Percentiles rank a stretch among this genome's conserved stretches.
Evolutionary conservation across 2,113 vertebrate genomes (phyloP).

Genomic region (Emydocephalus ijimae): DNA sequence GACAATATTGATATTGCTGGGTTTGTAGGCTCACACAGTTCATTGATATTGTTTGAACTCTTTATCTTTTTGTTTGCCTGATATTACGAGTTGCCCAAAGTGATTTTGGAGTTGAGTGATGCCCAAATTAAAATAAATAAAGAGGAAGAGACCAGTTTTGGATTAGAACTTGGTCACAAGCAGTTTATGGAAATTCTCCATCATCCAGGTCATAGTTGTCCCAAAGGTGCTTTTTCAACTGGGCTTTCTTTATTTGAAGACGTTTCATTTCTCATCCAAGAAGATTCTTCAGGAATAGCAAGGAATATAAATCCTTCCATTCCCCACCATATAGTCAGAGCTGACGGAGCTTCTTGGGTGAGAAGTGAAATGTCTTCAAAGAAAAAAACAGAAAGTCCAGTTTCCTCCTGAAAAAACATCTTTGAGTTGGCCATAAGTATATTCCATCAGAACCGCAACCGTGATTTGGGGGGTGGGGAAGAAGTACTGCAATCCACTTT

Average conservation of each 20-base stretch:
- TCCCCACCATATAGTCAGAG: too few species aligned
- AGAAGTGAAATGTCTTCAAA: too few species aligned
- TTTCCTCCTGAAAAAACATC: too few species aligned
- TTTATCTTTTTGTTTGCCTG: neutral
- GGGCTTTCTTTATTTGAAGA: too few species aligned
- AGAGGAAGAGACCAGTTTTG: neutral
- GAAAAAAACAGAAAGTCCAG: too few species aligned
- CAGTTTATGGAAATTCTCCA: too few species aligned
- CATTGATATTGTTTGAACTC: neutral
- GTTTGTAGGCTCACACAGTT: neutral
- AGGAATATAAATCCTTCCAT: too few species aligned
- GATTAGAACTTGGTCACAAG: neutral
- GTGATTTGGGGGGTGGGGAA: neutral
- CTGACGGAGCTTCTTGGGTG: too few species aligned
- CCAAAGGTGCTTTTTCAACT: too few species aligned
- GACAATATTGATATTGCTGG: neutral
- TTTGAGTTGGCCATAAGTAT: neutral
- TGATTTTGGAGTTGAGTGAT: neutral
- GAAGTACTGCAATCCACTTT: neutral
- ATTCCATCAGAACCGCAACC: neutral
- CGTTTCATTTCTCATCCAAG: too few species aligned
- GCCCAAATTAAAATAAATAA: neutral
- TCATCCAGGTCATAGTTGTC: too few species aligned
- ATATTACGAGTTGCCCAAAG: neutral
- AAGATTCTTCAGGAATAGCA: too few species aligned